Evolutionary conservation across 2,888 invertebrate genomes (phyloP).

Genomic region (Parnassius smintheus): DNA sequence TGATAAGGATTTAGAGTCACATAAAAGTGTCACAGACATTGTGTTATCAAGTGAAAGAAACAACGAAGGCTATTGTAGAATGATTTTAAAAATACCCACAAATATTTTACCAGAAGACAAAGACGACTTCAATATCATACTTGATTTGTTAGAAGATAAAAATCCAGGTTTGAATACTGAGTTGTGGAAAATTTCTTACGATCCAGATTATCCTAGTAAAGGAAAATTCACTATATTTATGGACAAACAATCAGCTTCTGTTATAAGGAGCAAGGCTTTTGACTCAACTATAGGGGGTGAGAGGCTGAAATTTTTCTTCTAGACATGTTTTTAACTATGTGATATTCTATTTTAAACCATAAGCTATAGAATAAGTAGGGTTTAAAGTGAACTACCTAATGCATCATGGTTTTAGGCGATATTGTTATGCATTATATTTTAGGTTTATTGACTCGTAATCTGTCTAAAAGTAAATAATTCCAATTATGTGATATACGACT

Average conservation of each 20-base stretch:
- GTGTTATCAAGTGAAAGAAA: background rate
- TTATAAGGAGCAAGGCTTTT: constrained; percentile 56
- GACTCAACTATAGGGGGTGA: constrained; percentile 58
- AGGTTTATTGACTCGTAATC: too few species aligned
- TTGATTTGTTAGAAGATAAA: constrained; percentile 65
- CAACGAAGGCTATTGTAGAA: constrained; percentile 40
- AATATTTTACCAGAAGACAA: constrained; percentile 58
- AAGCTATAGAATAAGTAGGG: background rate
- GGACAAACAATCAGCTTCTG: constrained; percentile 55
- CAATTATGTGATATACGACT: too few species aligned
- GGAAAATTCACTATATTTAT: constrained; percentile 57
- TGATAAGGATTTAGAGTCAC: background rate
- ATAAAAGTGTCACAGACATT: background rate
- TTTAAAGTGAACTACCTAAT: too few species aligned
- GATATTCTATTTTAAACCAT: background rate
- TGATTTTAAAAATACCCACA: constrained; percentile 56
- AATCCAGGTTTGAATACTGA: constrained; percentile 68
- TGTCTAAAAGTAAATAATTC: too few species aligned
- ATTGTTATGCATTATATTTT: too few species aligned
- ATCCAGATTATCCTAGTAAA: constrained; percentile 47
- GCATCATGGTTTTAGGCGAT: too few species aligned
- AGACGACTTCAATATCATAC: constrained; percentile 62
- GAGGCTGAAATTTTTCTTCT: constrained; percentile 57
- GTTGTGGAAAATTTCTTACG: constrained; percentile 55
- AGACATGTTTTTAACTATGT: constrained; percentile 24